Percentiles rank a stretch among this genome's conserved stretches.
Conservation (phyloP, 1,140 invertebrate species). For the Halotydeus destructor region DNA sequence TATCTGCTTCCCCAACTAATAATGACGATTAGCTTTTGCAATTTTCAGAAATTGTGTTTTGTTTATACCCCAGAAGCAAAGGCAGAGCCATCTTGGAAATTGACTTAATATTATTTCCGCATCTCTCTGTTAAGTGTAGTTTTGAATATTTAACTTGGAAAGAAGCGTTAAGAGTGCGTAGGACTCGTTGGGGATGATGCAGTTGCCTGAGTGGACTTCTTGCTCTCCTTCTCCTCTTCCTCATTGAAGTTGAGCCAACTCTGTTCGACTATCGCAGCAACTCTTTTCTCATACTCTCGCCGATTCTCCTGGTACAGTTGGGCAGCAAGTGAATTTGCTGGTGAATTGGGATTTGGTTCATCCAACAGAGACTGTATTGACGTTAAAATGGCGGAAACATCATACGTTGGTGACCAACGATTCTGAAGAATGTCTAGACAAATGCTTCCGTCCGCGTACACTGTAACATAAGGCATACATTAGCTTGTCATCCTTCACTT, state of each 20-base stretch:
- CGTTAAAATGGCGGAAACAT: conserved; percentile 96
- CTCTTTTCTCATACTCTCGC: conserved; percentile 85
- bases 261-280: conserved; percentile 88
- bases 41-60: too few species aligned
- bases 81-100: too few species aligned
- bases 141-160: too few species aligned
- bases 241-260: conserved; percentile 61
- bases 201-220: neutral
- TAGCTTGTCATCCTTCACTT: too few species aligned
- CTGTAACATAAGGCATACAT: conserved; percentile 21
- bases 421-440: conserved; percentile 99
- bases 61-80: too few species aligned
- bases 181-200: neutral
- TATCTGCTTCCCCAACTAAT: too few species aligned
- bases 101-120: too few species aligned
- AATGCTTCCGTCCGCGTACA: conserved; percentile 98
- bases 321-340: conserved; percentile 84
- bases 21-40: too few species aligned
- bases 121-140: too few species aligned
- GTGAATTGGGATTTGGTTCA: conserved; percentile 90
- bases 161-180: conserved; percentile 3
- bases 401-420: conserved; percentile 98
- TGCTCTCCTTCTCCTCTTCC: conserved; percentile 11
- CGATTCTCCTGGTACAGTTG: conserved; percentile 88
- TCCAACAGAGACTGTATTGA: conserved; percentile 72